These are phyloP conservation scores for Callospermophilus lateralis DNA, from an alignment of 2,113 vertebrate genomes.

Conservation along the genomic window DNA sequence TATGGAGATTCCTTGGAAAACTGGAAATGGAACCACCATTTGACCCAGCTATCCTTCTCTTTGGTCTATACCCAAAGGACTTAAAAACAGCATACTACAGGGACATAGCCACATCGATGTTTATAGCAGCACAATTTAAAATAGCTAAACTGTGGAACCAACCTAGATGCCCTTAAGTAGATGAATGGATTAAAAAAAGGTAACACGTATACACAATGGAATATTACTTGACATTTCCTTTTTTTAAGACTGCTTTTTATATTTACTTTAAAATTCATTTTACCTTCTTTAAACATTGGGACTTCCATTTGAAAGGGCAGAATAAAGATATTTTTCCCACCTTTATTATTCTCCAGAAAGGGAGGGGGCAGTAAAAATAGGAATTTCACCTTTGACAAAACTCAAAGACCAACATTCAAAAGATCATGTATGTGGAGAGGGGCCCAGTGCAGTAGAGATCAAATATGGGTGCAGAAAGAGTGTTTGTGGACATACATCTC, in stretches of 20 bases:
- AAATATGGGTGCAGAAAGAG: not conserved
- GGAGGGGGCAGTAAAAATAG: not conserved
- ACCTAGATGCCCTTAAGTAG: no score
- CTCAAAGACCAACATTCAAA: not conserved
- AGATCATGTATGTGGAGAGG: not conserved
- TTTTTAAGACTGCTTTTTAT: not conserved
- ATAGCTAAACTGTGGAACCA: no score
- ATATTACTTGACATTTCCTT: not conserved
- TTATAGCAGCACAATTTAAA: no score
- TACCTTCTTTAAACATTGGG: constrained; percentile 1
- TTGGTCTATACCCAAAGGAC: no score
- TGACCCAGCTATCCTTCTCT: no score
- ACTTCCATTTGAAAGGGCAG: constrained; percentile 8
- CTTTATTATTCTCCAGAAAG: not conserved
- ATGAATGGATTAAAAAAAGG: no score
- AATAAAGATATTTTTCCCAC: not conserved
- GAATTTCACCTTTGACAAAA: constrained; percentile 24
- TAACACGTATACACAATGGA: no score
- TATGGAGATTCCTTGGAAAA: no score
- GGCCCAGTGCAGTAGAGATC: not conserved
- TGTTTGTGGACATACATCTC: not conserved
- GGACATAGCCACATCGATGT: no score
- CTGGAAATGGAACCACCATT: no score
- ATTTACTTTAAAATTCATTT: constrained; percentile 37
- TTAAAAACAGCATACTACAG: no score